These are phyloP conservation scores for Tympanuchus pallidicinctus DNA, from an alignment of 2,113 vertebrate species.

Conservation along the genomic window DNA sequence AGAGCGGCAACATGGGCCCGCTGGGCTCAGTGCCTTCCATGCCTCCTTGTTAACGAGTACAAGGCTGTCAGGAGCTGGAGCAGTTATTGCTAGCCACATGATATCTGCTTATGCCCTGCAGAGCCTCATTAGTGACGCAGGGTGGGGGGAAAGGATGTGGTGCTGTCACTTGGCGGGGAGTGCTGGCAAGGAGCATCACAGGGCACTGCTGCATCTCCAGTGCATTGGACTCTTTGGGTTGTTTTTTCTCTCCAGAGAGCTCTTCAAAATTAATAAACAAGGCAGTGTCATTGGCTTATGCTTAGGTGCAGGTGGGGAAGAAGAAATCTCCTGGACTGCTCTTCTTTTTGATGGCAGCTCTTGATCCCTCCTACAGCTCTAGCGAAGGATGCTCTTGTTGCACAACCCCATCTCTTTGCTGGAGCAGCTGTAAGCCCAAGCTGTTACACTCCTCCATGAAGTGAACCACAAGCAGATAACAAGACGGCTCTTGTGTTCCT, in stretches of 20 bases:
- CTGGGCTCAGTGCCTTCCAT: neutral
- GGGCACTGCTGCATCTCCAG: neutral
- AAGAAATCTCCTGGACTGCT: neutral
- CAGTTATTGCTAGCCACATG: neutral
- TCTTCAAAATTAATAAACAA: neutral
- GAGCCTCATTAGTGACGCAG: neutral
- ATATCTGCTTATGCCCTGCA: rapidly evolving
- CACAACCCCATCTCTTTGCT: neutral
- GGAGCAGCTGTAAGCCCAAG: neutral
- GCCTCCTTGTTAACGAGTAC: neutral
- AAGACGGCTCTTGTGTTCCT: neutral
- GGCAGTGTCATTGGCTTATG: neutral
- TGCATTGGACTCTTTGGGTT: neutral
- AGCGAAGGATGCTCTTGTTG: neutral
- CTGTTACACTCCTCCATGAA: neutral
- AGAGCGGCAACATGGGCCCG: neutral
- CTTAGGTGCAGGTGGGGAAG: neutral
- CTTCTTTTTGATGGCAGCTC: neutral
- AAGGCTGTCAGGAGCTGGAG: neutral
- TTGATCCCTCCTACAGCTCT: neutral
- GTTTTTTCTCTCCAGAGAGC: neutral
- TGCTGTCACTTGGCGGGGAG: neutral
- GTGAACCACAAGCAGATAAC: neutral
- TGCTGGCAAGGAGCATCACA: neutral
- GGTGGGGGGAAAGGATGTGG: neutral